phyloP scores from a whole-genome alignment of 2,113 vertebrate genomes.

The Saccopteryx leptura region DNA sequence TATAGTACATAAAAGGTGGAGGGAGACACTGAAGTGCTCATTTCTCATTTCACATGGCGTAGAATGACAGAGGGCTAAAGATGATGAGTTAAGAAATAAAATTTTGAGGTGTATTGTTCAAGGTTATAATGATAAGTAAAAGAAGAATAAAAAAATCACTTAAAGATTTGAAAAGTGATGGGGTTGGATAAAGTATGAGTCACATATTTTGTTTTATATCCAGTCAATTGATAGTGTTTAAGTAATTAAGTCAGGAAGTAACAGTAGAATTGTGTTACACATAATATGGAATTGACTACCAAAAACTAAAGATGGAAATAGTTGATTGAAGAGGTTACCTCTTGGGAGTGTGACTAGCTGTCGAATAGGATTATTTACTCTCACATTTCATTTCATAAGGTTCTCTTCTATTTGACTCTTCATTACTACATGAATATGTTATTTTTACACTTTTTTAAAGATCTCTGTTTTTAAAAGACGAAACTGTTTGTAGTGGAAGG shows the following conservation, averaged over 20 bases:
- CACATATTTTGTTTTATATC: neutral
- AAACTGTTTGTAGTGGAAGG: neutral
- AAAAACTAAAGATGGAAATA: neutral
- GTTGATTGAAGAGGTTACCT: neutral
- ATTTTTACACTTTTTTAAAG: neutral
- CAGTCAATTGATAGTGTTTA: neutral
- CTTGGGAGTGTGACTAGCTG: neutral
- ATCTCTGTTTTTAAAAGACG: neutral
- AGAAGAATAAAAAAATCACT: neutral
- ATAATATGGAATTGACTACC: neutral
- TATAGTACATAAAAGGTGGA: neutral
- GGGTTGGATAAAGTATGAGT: neutral
- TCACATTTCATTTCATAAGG: neutral
- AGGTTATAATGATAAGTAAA: neutral
- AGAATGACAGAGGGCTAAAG: neutral
- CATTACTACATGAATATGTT: neutral
- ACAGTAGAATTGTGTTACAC: neutral
- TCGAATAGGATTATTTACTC: neutral
- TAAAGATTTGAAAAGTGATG: neutral
- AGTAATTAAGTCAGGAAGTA: neutral
- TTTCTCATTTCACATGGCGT: neutral
- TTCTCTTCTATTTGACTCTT: neutral
- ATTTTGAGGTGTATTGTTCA: neutral
- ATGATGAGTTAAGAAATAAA: slow-evolving; percentile 15
- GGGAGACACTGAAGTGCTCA: neutral